Conservation (phyloP, 2,888 invertebrate species). For the Erebia palarica region DNA sequence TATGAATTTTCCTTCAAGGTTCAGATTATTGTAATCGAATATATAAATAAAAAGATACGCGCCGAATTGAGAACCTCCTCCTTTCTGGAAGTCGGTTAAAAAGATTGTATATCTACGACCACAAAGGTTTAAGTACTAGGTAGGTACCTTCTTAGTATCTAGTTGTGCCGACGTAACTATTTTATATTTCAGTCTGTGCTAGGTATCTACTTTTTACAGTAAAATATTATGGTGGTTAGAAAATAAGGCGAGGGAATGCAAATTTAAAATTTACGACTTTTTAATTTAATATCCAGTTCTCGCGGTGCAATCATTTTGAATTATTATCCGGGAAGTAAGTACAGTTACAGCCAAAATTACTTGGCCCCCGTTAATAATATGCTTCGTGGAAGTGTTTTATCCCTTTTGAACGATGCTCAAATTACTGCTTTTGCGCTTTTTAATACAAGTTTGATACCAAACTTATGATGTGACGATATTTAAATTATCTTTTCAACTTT, state of each 20-base stretch:
- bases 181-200: no score
- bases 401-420: constrained; percentile 23
- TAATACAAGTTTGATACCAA: constrained; percentile 1
- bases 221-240: neutral
- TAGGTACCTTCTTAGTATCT: no score
- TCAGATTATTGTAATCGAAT: no score
- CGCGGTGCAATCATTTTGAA: constrained; percentile 19
- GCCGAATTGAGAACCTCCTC: no score
- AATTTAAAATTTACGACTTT: constrained; percentile 16
- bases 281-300: constrained; percentile 16
- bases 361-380: constrained; percentile 28
- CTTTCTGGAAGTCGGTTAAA: no score
- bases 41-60: no score
- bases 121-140: no score
- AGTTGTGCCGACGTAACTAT: no score
- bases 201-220: neutral
- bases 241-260: neutral
- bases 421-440: constrained; percentile 30
- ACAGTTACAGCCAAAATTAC: constrained; percentile 17
- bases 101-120: no score
- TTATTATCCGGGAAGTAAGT: constrained; percentile 26
- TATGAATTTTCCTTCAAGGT: no score
- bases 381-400: constrained; percentile 16
- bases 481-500: constrained; percentile 26
- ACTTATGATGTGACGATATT: constrained; percentile 33